Evolutionary conservation across 2,797 vertebrate species (phyloP).

Genomic region (Acomys russatus): DNA sequence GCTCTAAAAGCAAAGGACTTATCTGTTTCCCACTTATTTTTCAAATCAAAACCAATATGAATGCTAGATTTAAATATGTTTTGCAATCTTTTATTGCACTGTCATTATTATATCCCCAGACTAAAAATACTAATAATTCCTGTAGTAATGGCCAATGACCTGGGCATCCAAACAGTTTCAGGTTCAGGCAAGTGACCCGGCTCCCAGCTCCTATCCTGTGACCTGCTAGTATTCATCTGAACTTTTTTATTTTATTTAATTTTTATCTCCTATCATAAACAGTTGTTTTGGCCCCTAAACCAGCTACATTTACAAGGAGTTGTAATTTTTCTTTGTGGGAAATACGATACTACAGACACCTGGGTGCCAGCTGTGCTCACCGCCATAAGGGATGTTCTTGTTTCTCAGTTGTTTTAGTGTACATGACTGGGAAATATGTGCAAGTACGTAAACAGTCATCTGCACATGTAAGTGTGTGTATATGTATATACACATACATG

Average conservation of each 20-base stretch:
- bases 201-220: neutral
- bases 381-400: neutral
- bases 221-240: neutral
- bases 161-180: conserved; percentile 21
- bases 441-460: neutral
- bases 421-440: neutral
- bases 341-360: neutral
- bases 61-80: neutral
- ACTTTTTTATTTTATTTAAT: no score
- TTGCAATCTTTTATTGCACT: neutral
- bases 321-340: neutral
- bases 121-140: conserved; percentile 13
- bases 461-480: neutral
- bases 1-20: neutral
- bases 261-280: neutral
- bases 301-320: neutral
- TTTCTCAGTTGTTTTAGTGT: neutral
- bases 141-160: neutral
- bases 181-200: neutral
- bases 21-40: neutral
- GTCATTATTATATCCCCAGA: conserved; percentile 6
- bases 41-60: neutral
- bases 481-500: neutral
- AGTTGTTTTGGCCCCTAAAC: neutral
- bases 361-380: neutral